Conservation (phyloP, 2,888 invertebrate genomes). For the Parnassius smintheus region DNA sequence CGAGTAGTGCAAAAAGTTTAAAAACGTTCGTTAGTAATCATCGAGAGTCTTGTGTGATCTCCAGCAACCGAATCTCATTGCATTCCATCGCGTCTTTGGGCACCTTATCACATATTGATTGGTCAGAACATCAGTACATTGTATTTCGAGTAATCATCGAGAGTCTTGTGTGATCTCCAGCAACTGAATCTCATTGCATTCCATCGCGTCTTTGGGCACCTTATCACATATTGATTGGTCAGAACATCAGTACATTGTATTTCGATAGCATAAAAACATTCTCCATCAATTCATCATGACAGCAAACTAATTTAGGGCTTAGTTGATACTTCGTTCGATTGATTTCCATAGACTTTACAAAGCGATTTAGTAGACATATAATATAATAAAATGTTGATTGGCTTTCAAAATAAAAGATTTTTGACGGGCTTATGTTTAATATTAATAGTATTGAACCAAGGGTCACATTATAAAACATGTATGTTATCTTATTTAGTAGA, state of each 20-base stretch:
- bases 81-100: slow-evolving; percentile 28
- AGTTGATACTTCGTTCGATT: slow-evolving; percentile 5
- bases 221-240: slow-evolving; percentile 32
- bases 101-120: slow-evolving; percentile 34
- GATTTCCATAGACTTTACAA: background rate
- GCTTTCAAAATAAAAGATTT: background rate
- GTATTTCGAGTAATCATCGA: slow-evolving; percentile 18
- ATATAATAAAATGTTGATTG: background rate
- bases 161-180: slow-evolving; percentile 18
- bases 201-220: slow-evolving; percentile 29
- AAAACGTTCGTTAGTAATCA: slow-evolving; percentile 25
- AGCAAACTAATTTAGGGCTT: slow-evolving; percentile 20
- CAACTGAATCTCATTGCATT: slow-evolving; percentile 18
- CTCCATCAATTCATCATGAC: slow-evolving; percentile 15
- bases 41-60: slow-evolving; percentile 18
- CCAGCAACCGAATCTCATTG: slow-evolving; percentile 5
- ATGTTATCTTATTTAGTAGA: too few relatives aligned
- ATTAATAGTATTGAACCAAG: too few relatives aligned
- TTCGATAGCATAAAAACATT: slow-evolving; percentile 16
- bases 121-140: slow-evolving; percentile 19
- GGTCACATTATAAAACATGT: too few relatives aligned
- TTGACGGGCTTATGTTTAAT: too few relatives aligned
- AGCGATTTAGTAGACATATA: background rate
- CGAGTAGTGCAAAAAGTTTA: slow-evolving; percentile 19
- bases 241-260: slow-evolving; percentile 21